Conservation (phyloP, 2,113 vertebrate genomes). For the Columba janthina region DNA sequence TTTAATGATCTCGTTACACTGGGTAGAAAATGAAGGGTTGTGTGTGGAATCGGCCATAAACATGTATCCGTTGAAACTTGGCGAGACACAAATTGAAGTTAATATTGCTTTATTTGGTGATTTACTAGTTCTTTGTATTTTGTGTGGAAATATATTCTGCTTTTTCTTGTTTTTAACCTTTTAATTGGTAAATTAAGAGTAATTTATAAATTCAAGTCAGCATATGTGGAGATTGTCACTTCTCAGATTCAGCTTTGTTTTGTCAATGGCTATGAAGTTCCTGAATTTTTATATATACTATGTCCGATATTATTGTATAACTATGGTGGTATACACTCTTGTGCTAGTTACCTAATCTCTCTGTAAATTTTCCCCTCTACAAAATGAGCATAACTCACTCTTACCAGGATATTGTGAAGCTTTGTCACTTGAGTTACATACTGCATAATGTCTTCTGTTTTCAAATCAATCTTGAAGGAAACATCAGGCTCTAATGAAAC, state of each 20-base stretch:
- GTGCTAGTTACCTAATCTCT: not conserved
- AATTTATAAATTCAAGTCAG: not conserved
- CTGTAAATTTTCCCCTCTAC: not conserved
- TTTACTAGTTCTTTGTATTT: not conserved
- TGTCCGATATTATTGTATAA: not conserved
- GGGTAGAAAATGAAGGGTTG: not conserved
- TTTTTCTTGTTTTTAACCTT: not conserved
- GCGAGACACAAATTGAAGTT: not conserved
- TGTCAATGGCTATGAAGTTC: not conserved
- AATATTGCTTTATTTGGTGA: not conserved
- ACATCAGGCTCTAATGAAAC: slow-evolving; percentile 90
- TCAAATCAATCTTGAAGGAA: slow-evolving; percentile 77
- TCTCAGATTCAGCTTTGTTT: not conserved
- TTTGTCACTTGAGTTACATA: not conserved
- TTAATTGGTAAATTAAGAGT: not conserved
- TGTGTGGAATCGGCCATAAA: not conserved
- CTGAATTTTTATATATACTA: not conserved
- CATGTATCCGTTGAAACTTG: not conserved
- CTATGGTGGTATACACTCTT: not conserved
- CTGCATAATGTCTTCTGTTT: not conserved
- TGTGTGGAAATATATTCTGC: not conserved
- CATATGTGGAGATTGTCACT: not conserved
- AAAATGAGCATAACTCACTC: not conserved
- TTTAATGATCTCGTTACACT: not conserved
- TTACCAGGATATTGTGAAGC: not conserved